Base-by-base conservation (phyloP, 2,888 invertebrate species). In the Germaria angustata region DNA sequence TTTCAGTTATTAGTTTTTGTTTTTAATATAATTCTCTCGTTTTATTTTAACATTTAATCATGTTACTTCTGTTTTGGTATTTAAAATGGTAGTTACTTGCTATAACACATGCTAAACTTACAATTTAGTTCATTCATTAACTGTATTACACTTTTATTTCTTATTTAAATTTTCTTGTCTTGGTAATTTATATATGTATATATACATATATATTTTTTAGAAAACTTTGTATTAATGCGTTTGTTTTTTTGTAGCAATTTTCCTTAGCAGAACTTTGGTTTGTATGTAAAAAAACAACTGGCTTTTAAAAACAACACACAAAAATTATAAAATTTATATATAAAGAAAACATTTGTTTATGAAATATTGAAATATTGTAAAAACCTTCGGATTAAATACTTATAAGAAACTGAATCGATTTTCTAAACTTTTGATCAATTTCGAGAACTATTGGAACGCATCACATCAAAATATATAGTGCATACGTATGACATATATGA, bases 51-150 rank as follows among this genome's bases (percentile, higher is more conserved):
- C 36, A 71, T 20, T 46, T 63, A 55, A 57, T 41, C 65, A 63
- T 69, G 22, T 65, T 72, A 63, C 46, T 46, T 28, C 51, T 24
- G 24, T 44, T n/a, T 17, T 28, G 4, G 20, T 63, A 17, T 51
- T 57, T 28, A 46, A 57, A 59, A 22, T 71, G 17, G 49, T 59
- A 61, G 49, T 57, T 72, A 73, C 66, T 65, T 63, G 22, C 44
- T 75, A 46, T 15, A 51, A 68, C 68, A 69, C 65, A 69, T 75
- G 69, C 68, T 68, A 69, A 57, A 57, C 68, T 63, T 75, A 63
- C 53, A 63, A 41, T 65, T 69, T 76, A 71, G 61, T 57, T 59
- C 68, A 79, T 79, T 73, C 59, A 53, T 77, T 61, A 71, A 69
- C 57, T 57, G 71, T 53, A 76, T 76, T 65, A 51, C 41, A 57